Evolutionary conservation across 2,797 vertebrate genomes (phyloP).

Genomic region (Acipenser transmontanus): DNA sequence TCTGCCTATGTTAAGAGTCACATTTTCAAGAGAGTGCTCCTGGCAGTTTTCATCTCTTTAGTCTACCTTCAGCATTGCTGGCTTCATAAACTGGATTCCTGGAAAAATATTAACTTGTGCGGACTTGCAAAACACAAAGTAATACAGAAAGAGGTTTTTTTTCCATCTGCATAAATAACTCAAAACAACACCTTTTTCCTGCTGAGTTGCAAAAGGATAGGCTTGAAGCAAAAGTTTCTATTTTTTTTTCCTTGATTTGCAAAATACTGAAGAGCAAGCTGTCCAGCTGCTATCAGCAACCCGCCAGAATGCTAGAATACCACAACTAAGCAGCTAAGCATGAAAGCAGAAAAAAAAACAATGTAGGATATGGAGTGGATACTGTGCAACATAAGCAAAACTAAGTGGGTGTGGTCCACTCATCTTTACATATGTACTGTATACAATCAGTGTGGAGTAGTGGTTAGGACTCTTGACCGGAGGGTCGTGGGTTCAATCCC

Average conservation of each 20-base stretch:
- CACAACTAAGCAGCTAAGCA: conserved; percentile 15
- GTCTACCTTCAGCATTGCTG: conserved; percentile 44
- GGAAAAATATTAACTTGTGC: conserved; percentile 66
- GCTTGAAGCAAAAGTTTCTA: conserved; percentile 17
- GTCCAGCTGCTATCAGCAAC: conserved; percentile 16
- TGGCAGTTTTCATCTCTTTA: conserved; percentile 39
- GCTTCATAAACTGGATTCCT: conserved; percentile 57
- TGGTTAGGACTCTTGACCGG: no score
- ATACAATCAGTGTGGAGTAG: no score
- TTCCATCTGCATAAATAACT: conserved; percentile 49
- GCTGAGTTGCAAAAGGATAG: conserved; percentile 26
- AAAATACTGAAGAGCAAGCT: conserved; percentile 13
- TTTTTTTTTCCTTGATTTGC: conserved; percentile 6
- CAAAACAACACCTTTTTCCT: conserved; percentile 47
- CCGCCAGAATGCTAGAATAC: conserved; percentile 21
- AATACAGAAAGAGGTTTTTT: conserved; percentile 39
- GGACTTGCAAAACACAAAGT: conserved; percentile 56
- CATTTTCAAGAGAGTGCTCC: conserved; percentile 23
- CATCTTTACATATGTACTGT: no score
- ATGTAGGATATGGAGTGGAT: no score
- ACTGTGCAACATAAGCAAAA: no score
- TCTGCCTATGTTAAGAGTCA: conserved; percentile 26
- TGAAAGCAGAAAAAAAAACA: no score
- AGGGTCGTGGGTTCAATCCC: no score
- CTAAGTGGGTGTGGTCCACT: no score